Evolutionary conservation across 23 tunicate species (phyloP).

Genomic region (Pegea sp.): DNA sequence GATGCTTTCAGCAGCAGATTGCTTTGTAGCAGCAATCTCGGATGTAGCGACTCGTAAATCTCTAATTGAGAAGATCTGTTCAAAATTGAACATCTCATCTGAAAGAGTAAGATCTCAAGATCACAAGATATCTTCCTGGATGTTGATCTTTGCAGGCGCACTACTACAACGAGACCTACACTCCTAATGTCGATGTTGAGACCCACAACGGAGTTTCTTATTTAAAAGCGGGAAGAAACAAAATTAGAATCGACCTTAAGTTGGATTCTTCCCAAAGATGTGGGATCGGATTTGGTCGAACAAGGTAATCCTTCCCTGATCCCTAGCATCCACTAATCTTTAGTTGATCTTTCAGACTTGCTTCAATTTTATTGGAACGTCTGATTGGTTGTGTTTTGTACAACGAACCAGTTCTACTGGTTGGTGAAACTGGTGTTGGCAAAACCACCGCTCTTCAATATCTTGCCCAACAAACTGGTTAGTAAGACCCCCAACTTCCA

Average conservation of each 20-base stretch:
- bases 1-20: slow-evolving; percentile 66
- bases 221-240: too few species aligned
- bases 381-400: slow-evolving; percentile 33
- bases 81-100: slow-evolving; percentile 18
- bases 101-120: slow-evolving; percentile 11
- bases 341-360: too few species aligned
- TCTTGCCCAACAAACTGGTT: slow-evolving; percentile 72
- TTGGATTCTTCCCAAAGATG: too few species aligned
- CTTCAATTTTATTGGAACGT: slow-evolving; percentile 45
- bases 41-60: slow-evolving; percentile 1
- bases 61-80: slow-evolving; percentile 10
- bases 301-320: too few species aligned
- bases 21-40: slow-evolving; percentile 47
- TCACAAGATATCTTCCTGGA: not conserved
- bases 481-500: too few species aligned
- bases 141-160: slow-evolving; percentile 15
- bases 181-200: slow-evolving; percentile 19
- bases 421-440: slow-evolving; percentile 95
- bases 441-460: slow-evolving; percentile 77
- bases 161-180: slow-evolving; percentile 45
- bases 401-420: slow-evolving; percentile 68
- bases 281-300: too few species aligned
- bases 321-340: too few species aligned
- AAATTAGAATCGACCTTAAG: too few species aligned
- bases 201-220: too few species aligned